These are phyloP conservation scores for Caenorhabditis inopinata DNA, from an alignment of 1,140 invertebrate species.

Conservation along the genomic window DNA sequence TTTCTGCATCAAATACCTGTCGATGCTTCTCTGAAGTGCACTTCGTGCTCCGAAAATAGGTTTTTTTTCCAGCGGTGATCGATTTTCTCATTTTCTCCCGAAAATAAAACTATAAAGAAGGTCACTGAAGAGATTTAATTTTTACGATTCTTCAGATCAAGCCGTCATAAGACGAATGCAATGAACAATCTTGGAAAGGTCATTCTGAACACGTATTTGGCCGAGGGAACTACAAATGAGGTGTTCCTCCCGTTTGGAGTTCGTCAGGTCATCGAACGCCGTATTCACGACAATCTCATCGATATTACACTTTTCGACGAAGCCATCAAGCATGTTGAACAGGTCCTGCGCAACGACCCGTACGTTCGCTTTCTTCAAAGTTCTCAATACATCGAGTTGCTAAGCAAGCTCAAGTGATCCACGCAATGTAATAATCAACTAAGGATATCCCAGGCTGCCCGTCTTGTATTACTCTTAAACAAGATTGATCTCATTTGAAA, in stretches of 20 bases:
- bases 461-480: no score
- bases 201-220: constrained; percentile 60
- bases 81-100: no score
- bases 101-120: no score
- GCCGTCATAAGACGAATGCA: constrained; percentile 41
- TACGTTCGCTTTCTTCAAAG: constrained; percentile 64
- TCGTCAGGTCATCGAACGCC: constrained; percentile 58
- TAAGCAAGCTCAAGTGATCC: constrained; percentile 48
- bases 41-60: no score
- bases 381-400: constrained; percentile 58
- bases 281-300: constrained; percentile 61
- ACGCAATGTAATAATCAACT: neutral
- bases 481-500: no score
- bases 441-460: no score
- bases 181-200: constrained; percentile 63
- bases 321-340: constrained; percentile 64
- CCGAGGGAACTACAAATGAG: constrained; percentile 64
- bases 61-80: no score
- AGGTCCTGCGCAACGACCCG: constrained; percentile 56
- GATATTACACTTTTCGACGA: constrained; percentile 65
- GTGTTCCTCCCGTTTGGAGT: constrained; percentile 64
- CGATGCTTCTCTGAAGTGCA: no score
- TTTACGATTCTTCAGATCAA: constrained; percentile 55
- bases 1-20: no score
- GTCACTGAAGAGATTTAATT: constrained; percentile 10